Evolutionary conservation across 2,113 vertebrate species (phyloP).

Genomic region (Poecile atricapillus): DNA sequence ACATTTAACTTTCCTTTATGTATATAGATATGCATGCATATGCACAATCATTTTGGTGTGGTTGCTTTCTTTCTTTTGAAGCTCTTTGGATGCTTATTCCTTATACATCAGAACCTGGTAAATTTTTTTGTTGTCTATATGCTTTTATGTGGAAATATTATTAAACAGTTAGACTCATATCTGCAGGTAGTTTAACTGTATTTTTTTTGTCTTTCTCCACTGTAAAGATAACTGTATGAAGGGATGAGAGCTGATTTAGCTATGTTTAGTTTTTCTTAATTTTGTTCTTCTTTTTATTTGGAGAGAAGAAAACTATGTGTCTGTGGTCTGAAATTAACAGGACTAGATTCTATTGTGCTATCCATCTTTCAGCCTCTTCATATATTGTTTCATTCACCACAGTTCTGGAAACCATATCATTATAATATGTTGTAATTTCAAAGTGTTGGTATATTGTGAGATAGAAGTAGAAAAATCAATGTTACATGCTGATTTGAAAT

Average conservation of each 20-base stretch:
- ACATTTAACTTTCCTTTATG: neutral
- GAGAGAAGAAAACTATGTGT: neutral
- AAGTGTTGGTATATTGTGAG: neutral
- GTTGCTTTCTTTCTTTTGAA: neutral
- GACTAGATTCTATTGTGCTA: neutral
- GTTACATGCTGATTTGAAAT: neutral
- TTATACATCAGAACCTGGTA: neutral
- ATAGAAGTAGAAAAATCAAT: neutral
- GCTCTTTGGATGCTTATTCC: neutral
- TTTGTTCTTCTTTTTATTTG: neutral
- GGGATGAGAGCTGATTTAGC: neutral
- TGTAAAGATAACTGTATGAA: neutral
- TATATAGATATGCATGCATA: neutral
- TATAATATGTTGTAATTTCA: neutral
- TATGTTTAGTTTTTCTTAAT: neutral
- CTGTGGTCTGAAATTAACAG: neutral
- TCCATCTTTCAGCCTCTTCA: neutral
- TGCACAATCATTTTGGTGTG: neutral
- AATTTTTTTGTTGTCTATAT: neutral
- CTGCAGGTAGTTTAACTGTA: neutral
- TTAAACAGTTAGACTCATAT: neutral
- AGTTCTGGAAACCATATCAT: neutral
- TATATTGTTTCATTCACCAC: neutral
- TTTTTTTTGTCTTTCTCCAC: neutral
- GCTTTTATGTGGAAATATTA: neutral